A percentile compares a stretch with the other conserved stretches of the same genome.
Conservation (phyloP, 92 coral and sea anemone genomes). For the Palythoa heliodiscus region DNA sequence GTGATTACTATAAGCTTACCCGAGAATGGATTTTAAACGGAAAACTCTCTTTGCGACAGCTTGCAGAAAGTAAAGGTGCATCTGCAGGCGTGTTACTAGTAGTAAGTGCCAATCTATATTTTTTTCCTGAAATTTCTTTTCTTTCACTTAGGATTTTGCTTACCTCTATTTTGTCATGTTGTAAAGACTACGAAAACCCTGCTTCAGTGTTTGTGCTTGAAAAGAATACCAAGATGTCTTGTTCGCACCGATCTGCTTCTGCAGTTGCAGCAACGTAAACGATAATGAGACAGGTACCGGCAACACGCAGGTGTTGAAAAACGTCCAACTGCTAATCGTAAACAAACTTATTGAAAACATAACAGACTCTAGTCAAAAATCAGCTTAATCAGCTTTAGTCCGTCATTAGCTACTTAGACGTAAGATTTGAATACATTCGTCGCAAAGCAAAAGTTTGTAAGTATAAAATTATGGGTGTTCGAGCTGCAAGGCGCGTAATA, state of each 20-base stretch:
- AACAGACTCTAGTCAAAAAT: not conserved
- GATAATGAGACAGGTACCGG: not conserved
- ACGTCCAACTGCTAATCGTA: constrained; percentile 5
- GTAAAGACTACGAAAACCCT: not conserved
- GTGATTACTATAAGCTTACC: too few species aligned
- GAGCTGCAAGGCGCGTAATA: too few species aligned
- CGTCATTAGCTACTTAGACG: not conserved
- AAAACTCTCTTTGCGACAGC: too few species aligned
- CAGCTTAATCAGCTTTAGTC: not conserved
- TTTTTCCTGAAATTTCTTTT: not conserved
- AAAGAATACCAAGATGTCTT: not conserved
- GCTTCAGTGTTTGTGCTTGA: not conserved
- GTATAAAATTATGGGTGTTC: too few species aligned
- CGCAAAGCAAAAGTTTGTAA: too few species aligned
- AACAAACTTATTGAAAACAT: not conserved
- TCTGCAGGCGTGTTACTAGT: not conserved
- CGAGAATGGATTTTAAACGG: not conserved
- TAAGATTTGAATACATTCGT: not conserved
- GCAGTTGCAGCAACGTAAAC: not conserved
- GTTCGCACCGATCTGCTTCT: not conserved
- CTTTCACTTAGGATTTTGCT: not conserved
- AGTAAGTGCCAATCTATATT: too few species aligned
- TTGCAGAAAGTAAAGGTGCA: not conserved
- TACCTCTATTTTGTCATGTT: not conserved
- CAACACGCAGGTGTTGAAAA: not conserved